A percentile compares a stretch with the other conserved stretches of the same genome.
Evolutionary conservation across 2,888 invertebrate species (phyloP).

Genomic region (Neelides folsomi): DNA sequence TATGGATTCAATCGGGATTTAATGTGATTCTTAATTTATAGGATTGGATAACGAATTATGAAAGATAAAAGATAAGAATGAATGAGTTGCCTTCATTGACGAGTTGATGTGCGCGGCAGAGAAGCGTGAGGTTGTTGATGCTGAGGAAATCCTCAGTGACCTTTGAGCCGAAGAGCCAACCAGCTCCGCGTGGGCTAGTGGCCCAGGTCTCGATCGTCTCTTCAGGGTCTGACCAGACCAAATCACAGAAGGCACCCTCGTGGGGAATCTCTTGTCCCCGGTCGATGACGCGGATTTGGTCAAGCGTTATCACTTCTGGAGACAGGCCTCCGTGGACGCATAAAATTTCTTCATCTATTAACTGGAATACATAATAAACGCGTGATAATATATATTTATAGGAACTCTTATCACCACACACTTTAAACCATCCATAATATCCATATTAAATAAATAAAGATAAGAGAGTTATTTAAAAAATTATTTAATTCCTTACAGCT

Average conservation of each 20-base stretch:
- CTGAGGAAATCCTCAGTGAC: conserved; percentile 90
- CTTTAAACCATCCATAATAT: neutral
- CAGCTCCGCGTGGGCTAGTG: conserved; percentile 89
- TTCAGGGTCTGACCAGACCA: conserved; percentile 99
- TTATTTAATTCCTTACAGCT: conserved; percentile 54
- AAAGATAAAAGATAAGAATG: too few relatives aligned
- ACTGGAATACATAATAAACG: conserved; percentile 43
- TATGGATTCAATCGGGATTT: too few relatives aligned
- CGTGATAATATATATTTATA: too few relatives aligned
- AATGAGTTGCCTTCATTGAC: conserved; percentile 77
- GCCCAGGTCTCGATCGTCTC: conserved; percentile 80
- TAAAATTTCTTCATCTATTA: conserved; percentile 91
- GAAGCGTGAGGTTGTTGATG: conserved; percentile 79
- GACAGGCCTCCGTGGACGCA: conserved; percentile 97
- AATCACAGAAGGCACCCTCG: conserved; percentile 92
- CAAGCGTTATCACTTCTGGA: conserved; percentile 89
- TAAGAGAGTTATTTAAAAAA: too few relatives aligned
- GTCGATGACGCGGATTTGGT: conserved; percentile 89
- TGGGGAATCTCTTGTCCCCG: conserved; percentile 96
- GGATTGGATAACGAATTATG: too few relatives aligned
- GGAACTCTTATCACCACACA: neutral
- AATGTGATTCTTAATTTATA: too few relatives aligned
- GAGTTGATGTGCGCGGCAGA: conserved; percentile 96
- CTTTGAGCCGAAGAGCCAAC: conserved; percentile 90
- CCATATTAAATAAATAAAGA: too few relatives aligned